Evolutionary conservation across 2,113 vertebrate genomes (phyloP).

Genomic region (Bos indicus): DNA sequence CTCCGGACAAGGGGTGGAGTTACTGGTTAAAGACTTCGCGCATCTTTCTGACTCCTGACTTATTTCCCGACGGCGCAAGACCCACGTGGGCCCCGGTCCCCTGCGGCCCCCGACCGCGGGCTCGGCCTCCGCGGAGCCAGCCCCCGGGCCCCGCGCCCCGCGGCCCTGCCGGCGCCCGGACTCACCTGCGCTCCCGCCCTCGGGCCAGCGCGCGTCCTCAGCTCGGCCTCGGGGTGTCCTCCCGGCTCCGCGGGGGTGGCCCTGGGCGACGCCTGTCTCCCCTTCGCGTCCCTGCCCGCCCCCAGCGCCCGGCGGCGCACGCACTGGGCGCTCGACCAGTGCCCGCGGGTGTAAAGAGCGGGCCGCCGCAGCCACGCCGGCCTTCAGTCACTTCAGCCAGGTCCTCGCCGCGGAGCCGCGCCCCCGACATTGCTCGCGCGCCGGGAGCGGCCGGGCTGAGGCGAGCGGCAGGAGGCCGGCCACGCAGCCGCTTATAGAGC

Average conservation of each 20-base stretch:
- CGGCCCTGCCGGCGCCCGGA: fast-evolving
- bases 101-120: no score
- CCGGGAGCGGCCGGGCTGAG: neutral
- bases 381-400: neutral
- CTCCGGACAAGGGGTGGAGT: neutral
- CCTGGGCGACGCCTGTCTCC: neutral
- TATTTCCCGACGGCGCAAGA: neutral
- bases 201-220: neutral
- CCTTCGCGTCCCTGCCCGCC: neutral
- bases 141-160: neutral
- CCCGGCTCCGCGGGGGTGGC: neutral
- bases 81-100: no score
- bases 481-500: neutral
- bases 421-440: neutral
- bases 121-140: neutral
- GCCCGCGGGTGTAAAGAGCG: neutral
- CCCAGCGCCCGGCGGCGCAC: neutral
- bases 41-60: neutral
- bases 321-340: no score
- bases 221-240: neutral
- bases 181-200: neutral
- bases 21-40: neutral
- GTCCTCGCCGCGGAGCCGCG: neutral
- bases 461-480: neutral
- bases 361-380: neutral